These are phyloP conservation scores for Formica selysi DNA, from an alignment of 1,140 invertebrate species.

Conservation along the genomic window DNA sequence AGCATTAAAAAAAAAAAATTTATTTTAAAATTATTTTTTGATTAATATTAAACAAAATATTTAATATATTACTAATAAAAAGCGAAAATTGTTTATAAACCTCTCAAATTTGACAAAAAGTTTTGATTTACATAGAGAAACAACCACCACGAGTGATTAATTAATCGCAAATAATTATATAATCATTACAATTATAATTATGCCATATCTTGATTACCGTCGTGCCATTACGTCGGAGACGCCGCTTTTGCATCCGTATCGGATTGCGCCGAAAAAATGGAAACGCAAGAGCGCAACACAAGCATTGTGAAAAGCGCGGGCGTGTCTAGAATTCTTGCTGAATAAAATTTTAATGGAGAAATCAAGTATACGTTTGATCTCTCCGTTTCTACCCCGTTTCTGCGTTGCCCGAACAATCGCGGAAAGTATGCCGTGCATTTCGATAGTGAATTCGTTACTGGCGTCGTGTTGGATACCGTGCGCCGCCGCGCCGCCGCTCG, in stretches of 20 bases:
- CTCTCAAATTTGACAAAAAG: not conserved
- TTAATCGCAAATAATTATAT: slow-evolving; percentile 11
- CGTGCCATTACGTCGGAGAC: not conserved
- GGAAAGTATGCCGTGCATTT: slow-evolving; percentile 68
- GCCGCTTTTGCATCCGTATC: not conserved
- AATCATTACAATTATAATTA: not conserved
- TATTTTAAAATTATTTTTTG: not conserved
- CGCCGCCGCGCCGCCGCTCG: not conserved
- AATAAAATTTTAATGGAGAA: slow-evolving; percentile 73
- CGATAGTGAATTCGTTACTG: slow-evolving; percentile 51
- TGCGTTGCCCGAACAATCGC: slow-evolving; percentile 63
- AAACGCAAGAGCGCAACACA: slow-evolving; percentile 35
- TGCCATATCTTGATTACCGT: slow-evolving; percentile 16
- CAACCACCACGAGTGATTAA: not conserved
- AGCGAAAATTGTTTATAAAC: not conserved
- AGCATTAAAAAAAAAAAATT: not conserved
- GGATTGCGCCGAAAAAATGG: slow-evolving; percentile 18
- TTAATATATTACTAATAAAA: not conserved
- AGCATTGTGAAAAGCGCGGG: slow-evolving; percentile 23
- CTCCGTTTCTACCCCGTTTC: slow-evolving; percentile 44
- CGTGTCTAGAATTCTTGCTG: slow-evolving; percentile 40
- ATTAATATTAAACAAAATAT: slow-evolving; percentile 37
- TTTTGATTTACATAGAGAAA: not conserved
- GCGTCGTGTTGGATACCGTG: slow-evolving; percentile 45
- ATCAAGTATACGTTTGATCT: slow-evolving; percentile 69